Base-by-base conservation (phyloP, 2,888 invertebrate genomes). In the Tyria jacobaeae region DNA sequence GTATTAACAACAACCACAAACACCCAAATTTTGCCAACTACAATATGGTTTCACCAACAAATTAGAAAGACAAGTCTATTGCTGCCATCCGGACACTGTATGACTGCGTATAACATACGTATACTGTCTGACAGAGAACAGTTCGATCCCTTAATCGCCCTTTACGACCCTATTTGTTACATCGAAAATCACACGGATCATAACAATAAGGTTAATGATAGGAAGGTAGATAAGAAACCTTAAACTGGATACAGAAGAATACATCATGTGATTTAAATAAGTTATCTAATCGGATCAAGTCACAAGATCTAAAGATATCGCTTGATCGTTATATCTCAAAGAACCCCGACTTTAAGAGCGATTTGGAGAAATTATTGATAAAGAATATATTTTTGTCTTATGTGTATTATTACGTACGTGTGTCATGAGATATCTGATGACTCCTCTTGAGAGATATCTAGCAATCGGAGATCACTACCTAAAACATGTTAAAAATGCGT, bases 351-450 rank as follows among this genome's bases (percentile, higher is more conserved):
- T 1, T 70, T 15, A 21, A 71, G 76, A 53, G 62, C 55, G 52
- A 47, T 59, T 70, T 59, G 56, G 14, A 4, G 53, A 73, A 70
- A 76, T 73, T 63, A 60, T 55, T 41, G 71, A 74, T 74, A 73
- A 50, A 24, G 51, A 17, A n/a, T 34, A 39, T 49, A 47, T 25
- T 54, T 27, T 58, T n/a, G 4, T 15, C n/a, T 56, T 34, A 54
- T 24, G 44, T 15, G 17, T 27, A 27, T 49, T 49, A 49, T 24
- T 73, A 35, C 12, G 2, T 31, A 14, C 17, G 31, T 59, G 5
- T 6, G 31, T 73, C 73, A 73, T 62, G 70, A n/a, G n/a, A n/a
- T n/a, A n/a, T n/a, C n/a, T n/a, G n/a, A n/a, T 73, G 73, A 73
- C 56, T 76, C 35, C 52, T 49, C 74, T 73, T 58, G 1, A 54